phyloP scores from a whole-genome alignment of 1,140 invertebrate genomes.

The Yoshiicerus persimilis region DNA sequence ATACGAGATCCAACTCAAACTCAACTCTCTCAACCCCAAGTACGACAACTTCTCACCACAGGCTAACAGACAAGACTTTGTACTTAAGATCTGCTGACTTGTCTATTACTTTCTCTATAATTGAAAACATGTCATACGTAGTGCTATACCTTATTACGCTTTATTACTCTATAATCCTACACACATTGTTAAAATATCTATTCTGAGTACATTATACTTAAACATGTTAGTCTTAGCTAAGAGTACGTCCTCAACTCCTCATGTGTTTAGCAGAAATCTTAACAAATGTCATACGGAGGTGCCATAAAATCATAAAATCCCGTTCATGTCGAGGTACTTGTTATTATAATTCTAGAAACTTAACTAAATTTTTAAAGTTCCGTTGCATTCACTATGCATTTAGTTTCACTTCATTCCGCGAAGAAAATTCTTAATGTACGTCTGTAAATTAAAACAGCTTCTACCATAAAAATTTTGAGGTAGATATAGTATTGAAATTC shows the following conservation, averaged over 20 bases:
- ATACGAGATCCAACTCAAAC: background rate
- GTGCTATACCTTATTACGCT: background rate
- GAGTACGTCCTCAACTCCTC: background rate
- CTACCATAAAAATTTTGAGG: too few relatives aligned
- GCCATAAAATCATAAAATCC: background rate
- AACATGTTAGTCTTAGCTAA: background rate
- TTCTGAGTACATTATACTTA: background rate
- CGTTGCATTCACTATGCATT: background rate
- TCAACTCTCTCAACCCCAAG: background rate
- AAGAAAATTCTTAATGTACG: too few relatives aligned
- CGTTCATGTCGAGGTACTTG: background rate
- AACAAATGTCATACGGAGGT: background rate
- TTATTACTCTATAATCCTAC: background rate
- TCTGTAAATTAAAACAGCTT: too few relatives aligned
- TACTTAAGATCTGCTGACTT: constrained; percentile 17
- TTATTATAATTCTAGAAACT: too few relatives aligned
- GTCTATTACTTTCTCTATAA: background rate
- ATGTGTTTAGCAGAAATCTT: background rate
- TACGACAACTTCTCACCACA: constrained; percentile 19
- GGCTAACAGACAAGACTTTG: constrained; percentile 16
- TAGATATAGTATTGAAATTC: too few relatives aligned
- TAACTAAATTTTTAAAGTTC: background rate
- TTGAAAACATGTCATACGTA: background rate
- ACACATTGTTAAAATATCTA: background rate
- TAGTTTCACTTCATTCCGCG: too few relatives aligned